Base-by-base conservation (phyloP, 2,888 invertebrate genomes). In the Dolomedes plantarius region DNA sequence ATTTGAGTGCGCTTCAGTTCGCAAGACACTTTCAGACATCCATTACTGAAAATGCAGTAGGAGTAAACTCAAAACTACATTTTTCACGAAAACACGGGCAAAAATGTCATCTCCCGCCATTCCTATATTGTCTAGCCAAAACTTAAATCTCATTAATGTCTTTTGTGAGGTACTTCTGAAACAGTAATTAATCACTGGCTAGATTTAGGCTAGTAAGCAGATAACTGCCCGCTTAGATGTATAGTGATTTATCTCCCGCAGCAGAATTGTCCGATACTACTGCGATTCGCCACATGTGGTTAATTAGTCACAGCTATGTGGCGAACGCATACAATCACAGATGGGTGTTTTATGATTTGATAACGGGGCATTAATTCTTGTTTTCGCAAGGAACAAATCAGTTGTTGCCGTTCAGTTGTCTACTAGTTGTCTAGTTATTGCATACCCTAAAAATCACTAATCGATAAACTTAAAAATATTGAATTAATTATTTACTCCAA, bases 71-170 rank as follows among this genome's bases (percentile, higher is more conserved):
- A 56, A 23, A 56, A 56, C 23, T 19, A 23, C 56, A 23, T 23
- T 23, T 56, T 56, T 56, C 56, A 56, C 23, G 23, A 19, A 56
- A 56, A 56, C 56, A 46, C 46, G 41, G 41, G 16, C 41, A 56
- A 56, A 56, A 56, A 56, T 56, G 23, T 56, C 56, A 56, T 23
- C 56, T 56, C 56, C 56, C 23, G 23, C 23, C 23, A 56, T 56
- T 56, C 11, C 23, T 56, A 23, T 56, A 56, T 56, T 56, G 56
- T 56, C 23, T 56, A 19, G 56, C 56, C 23, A 56, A 56, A 56
- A 56, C 56, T 56, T 56, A 56, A 56, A 56, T 56, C 56, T 56
- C 56, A 56, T 56, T 56, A 56, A 56, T 56, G 56, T 56, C 56
- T 56, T 56, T 56, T 56, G 56, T 56, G 56, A 56, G 23, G 16